Conservation (phyloP, 2,113 vertebrate genomes). For the Pterophyllum scalare region DNA sequence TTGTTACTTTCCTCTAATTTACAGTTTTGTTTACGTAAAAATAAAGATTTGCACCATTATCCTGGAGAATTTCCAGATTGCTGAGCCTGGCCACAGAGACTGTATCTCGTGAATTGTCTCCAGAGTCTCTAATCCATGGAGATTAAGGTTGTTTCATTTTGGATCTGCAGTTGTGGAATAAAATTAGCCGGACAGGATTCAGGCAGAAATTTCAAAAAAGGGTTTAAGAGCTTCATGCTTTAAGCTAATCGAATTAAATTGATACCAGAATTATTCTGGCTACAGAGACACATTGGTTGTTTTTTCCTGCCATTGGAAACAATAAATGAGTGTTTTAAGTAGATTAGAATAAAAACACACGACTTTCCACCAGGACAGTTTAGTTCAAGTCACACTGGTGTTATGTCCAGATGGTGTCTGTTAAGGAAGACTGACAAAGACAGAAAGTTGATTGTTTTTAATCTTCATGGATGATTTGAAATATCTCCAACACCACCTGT, state of each 20-base stretch:
- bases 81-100: background rate
- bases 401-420: too few species aligned
- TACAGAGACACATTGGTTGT: background rate
- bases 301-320: too few species aligned
- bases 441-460: background rate
- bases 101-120: background rate
- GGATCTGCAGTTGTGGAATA: background rate
- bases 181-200: background rate
- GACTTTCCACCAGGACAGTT: background rate
- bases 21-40: background rate
- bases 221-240: background rate
- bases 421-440: background rate
- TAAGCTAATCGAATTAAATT: background rate
- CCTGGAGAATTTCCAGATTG: background rate
- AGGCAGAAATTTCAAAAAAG: background rate
- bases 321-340: too few species aligned
- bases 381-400: background rate
- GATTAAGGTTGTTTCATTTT: background rate
- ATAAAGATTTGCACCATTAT: background rate
- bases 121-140: background rate
- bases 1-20: background rate
- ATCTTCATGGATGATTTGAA: slow-evolving; percentile 10
- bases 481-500: background rate
- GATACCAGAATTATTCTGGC: background rate
- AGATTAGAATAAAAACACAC: background rate